Base-by-base conservation (phyloP, 1,140 invertebrate species). In the Drosophila mauritiana region DNA sequence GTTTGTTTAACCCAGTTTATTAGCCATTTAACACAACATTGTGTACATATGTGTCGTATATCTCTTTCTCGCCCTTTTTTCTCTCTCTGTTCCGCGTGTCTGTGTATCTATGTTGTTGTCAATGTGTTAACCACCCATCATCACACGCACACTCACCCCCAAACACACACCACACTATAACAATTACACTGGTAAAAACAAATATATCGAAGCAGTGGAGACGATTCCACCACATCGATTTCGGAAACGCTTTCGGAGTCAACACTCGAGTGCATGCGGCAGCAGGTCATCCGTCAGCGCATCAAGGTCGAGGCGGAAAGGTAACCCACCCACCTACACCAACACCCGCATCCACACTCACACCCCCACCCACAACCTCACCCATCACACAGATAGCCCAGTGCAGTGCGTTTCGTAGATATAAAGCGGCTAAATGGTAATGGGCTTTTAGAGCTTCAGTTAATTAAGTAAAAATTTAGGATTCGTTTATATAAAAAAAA, bases 291-390 rank as follows among this genome's bases (percentile, higher is more conserved):
- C 90, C 94, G 94, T 83, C 95, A 96, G 93, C 94, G 95, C 80
- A 94, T 94, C 92, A 95, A 95, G 92, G 95, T 95, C 77, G 94
- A 95, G 91, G 94, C 95, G 90, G 95, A 95, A 94, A 95, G 94
- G 95, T 95, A 94, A 94, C 92, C 69, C 58, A 51, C 49, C 40
- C 42, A 49, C 49, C 48, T 25, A 54, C 52, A 51, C 45, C 36
- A 13, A 42, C 40, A 57, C 27, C 63, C 3, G 11, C 36, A 37
- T 37, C 27, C 27, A 31, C 27, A 31, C 27, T 31, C 62, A 49
- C 42, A 15, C 10, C 13, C n/a, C 6, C 37, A 40, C 43, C 8
- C 62, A 53, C 17, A 48, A 48, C 22, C 25, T 5, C 31, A 42
- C 17, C 17, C 17, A 25, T 25, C 54, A 51, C 13, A 27, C 13